A percentile compares a stretch with the other conserved stretches of the same genome.
phyloP scores from a whole-genome alignment of 64 coral and sea anemone species.

The Stichodactyla mertensii region DNA sequence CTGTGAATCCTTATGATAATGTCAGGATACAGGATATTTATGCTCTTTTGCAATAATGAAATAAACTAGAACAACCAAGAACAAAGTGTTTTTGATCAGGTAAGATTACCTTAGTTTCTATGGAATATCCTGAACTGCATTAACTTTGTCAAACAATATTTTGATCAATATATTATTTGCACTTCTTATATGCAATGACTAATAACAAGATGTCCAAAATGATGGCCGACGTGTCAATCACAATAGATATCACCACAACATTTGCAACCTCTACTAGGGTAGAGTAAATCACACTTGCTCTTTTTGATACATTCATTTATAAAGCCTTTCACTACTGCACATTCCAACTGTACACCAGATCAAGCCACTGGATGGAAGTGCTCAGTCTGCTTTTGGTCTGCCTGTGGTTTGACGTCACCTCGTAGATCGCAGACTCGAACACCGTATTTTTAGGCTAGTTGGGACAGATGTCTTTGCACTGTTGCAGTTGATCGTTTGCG shows the following conservation, averaged over 20 bases:
- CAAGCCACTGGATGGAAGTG: too few relatives aligned
- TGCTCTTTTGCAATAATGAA: too few relatives aligned
- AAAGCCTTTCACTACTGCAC: background rate
- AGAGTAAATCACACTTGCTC: background rate
- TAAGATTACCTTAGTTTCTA: too few relatives aligned
- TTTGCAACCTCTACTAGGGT: background rate
- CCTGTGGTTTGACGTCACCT: background rate
- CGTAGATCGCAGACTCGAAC: background rate
- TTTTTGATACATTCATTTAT: background rate
- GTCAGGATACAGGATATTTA: too few relatives aligned
- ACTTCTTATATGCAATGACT: too few relatives aligned
- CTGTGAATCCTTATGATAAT: too few relatives aligned
- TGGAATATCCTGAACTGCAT: too few relatives aligned
- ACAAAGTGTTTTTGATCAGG: too few relatives aligned
- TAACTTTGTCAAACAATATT: too few relatives aligned
- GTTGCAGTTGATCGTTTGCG: background rate
- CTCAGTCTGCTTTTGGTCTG: background rate
- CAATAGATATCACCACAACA: background rate
- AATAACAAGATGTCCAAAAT: too few relatives aligned
- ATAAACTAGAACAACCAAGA: too few relatives aligned
- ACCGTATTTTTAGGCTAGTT: background rate
- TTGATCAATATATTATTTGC: too few relatives aligned
- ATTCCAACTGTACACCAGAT: background rate
- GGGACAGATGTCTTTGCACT: background rate
- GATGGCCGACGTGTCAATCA: background rate